A percentile compares a stretch with the other conserved stretches of the same genome.
These are phyloP conservation scores for Hycleus phaleratus DNA, from an alignment of 1,140 invertebrate species.

Conservation along the genomic window DNA sequence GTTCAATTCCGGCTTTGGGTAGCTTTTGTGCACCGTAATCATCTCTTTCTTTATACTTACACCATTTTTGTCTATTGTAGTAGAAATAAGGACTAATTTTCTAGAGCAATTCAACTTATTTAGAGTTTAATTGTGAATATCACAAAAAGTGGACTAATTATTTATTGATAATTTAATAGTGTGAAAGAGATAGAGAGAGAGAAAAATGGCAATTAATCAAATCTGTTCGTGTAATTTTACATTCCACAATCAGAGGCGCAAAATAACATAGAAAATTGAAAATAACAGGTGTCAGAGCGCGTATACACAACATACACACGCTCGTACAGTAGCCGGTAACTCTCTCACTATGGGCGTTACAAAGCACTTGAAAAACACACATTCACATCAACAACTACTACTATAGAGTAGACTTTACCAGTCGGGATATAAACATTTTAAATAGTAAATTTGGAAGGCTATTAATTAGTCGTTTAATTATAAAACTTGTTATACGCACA, in stretches of 20 bases:
- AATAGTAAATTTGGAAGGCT: constrained; percentile 23
- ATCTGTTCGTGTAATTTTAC: constrained; percentile 29
- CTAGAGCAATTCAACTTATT: no score
- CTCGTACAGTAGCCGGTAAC: constrained; percentile 1
- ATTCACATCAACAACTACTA: constrained; percentile 5
- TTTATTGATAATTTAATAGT: no score
- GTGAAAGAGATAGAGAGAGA: no score
- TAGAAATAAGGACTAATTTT: no score
- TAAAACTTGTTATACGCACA: constrained; percentile 20
- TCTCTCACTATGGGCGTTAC: constrained; percentile 24
- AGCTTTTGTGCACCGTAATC: background rate
- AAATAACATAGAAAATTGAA: constrained; percentile 34
- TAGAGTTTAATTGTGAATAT: no score
- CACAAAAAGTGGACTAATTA: no score
- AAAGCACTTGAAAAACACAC: constrained; percentile 27
- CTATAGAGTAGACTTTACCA: no score
- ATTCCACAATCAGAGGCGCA: constrained; percentile 23
- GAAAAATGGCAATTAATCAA: constrained; percentile 34
- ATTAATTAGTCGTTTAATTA: constrained; percentile 34
- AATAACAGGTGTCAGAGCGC: constrained; percentile 33
- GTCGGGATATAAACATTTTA: constrained; percentile 22
- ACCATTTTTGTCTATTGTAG: no score
- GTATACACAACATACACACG: constrained; percentile 9
- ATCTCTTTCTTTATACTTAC: no score
- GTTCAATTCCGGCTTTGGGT: constrained; percentile 9